Evolutionary conservation across 53 echinoderm and acorn worm species (phyloP).

Genomic region (Holothuria leucospilota): DNA sequence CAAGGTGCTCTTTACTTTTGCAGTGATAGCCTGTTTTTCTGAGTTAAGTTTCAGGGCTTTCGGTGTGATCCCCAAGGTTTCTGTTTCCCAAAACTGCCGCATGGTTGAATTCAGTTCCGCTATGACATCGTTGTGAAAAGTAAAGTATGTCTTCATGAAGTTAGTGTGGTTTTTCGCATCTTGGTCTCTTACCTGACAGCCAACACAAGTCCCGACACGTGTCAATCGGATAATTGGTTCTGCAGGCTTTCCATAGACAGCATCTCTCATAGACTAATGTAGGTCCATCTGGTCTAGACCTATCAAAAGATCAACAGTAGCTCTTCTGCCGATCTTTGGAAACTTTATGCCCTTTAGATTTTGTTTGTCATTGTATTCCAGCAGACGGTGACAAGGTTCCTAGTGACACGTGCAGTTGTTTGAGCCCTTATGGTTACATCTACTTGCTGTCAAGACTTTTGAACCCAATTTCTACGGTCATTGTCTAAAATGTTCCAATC

Average conservation of each 20-base stretch:
- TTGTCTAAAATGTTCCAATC: slow-evolving; percentile 25
- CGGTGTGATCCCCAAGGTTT: no score
- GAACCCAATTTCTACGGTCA: background rate
- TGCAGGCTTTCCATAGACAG: slow-evolving; percentile 39
- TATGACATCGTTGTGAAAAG: no score
- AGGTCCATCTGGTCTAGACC: slow-evolving; percentile 25
- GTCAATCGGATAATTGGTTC: slow-evolving; percentile 46
- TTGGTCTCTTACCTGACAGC: background rate
- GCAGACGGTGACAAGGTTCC: background rate
- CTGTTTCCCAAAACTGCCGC: no score
- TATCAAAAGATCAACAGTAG: slow-evolving; percentile 32
- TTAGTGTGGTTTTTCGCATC: background rate
- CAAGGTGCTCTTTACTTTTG: no score
- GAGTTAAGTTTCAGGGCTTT: no score
- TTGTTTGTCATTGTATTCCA: background rate
- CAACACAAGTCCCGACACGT: slow-evolving; percentile 36
- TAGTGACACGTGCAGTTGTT: background rate
- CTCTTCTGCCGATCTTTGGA: slow-evolving; percentile 30
- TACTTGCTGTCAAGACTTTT: background rate
- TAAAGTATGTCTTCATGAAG: background rate
- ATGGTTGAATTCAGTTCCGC: no score
- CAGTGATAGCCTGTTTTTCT: no score
- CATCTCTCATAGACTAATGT: slow-evolving; percentile 33
- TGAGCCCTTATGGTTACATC: background rate
- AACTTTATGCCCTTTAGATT: slow-evolving; percentile 33